These are phyloP conservation scores for Enteromius treurensis DNA, from an alignment of 2,797 vertebrate species.

Conservation along the genomic window DNA sequence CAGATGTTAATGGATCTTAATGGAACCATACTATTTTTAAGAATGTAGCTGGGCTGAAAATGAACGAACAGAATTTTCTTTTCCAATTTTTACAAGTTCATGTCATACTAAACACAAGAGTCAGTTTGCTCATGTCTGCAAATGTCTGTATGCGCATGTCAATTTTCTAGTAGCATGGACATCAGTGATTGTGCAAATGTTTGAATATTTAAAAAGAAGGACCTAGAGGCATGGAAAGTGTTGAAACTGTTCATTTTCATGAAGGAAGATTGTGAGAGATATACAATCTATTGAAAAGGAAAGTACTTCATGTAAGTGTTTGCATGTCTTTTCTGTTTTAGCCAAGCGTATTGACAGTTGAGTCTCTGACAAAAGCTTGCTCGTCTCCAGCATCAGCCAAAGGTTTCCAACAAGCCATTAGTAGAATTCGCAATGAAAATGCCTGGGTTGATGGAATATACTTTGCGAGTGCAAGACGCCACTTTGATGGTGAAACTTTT, in stretches of 20 bases:
- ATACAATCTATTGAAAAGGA: no score
- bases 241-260: no score
- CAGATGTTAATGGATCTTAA: no score
- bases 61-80: not conserved
- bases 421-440: conserved; percentile 5
- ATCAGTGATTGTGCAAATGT: no score
- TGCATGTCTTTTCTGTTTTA: conserved; percentile 7
- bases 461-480: not conserved
- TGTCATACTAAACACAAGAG: not conserved
- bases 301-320: no score
- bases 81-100: not conserved
- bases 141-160: no score
- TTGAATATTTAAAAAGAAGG: no score
- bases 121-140: no score
- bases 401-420: conserved; percentile 46
- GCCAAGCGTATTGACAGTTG: conserved; percentile 27
- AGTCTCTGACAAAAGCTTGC: conserved; percentile 45
- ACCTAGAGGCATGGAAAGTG: no score
- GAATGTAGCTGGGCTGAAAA: not conserved
- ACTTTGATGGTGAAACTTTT: conserved; percentile 53
- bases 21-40: no score
- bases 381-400: conserved; percentile 28
- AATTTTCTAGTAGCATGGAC: no score
- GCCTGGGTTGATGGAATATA: conserved; percentile 38
- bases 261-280: no score